Evolutionary conservation across 2,888 invertebrate species (phyloP).

Genomic region (Euzophera pinguis): DNA sequence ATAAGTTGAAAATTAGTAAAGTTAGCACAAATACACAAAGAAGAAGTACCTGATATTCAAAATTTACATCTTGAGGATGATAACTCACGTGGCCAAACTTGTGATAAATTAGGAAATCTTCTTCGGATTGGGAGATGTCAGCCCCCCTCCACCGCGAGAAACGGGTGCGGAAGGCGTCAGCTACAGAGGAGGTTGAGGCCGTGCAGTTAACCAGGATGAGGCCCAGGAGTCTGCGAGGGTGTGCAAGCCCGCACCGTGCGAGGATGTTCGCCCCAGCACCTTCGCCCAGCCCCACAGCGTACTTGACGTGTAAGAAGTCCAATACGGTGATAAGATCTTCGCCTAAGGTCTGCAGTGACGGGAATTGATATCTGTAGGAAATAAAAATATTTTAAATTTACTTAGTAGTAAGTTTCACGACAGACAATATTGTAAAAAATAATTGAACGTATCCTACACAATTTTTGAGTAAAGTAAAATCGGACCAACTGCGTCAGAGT

Average conservation of each 20-base stretch:
- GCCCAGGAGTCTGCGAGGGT: slow-evolving; percentile 88
- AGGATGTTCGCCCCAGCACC: slow-evolving; percentile 94
- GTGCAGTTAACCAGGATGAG: slow-evolving; percentile 93
- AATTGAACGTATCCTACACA: too few species aligned
- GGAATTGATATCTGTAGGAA: slow-evolving; percentile 85
- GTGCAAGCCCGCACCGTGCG: slow-evolving; percentile 90
- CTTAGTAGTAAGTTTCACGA: too few species aligned
- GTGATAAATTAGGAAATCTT: slow-evolving; percentile 92
- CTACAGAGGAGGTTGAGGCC: slow-evolving; percentile 90
- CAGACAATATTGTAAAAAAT: too few species aligned
- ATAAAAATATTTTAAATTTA: too few species aligned
- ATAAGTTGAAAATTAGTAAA: too few species aligned
- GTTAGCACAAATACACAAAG: slow-evolving; percentile 41
- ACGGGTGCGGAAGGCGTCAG: slow-evolving; percentile 92
- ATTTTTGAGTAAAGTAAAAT: too few species aligned
- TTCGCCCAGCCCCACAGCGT: slow-evolving; percentile 91
- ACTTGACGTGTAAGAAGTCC: slow-evolving; percentile 89
- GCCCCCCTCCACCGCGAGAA: slow-evolving; percentile 91
- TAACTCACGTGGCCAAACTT: slow-evolving; percentile 94
- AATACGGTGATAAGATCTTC: slow-evolving; percentile 90
- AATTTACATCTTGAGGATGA: slow-evolving; percentile 47
- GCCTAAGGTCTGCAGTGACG: slow-evolving; percentile 88
- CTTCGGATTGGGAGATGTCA: slow-evolving; percentile 91
- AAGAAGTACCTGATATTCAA: slow-evolving; percentile 62
- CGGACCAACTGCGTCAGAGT: too few species aligned